Evolutionary conservation across 2,888 invertebrate species (phyloP).

Genomic region (Acleris cristana): DNA sequence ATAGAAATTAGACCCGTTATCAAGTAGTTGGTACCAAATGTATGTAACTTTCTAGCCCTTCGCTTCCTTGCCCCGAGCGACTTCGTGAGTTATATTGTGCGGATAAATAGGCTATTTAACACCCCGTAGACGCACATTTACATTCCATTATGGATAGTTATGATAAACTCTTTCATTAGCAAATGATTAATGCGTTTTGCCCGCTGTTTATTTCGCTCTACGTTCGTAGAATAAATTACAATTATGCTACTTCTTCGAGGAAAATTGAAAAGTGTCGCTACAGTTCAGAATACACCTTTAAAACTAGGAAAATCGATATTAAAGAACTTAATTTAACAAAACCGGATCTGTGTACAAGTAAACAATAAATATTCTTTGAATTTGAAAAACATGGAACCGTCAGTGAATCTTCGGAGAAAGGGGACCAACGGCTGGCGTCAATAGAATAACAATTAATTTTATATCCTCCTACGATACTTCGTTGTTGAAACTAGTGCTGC

Average conservation of each 20-base stretch:
- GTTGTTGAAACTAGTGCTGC: constrained; percentile 48
- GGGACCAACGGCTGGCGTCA: constrained; percentile 56
- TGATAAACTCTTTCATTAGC: constrained; percentile 37
- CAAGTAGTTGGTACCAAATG: no score
- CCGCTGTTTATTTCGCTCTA: constrained; percentile 12
- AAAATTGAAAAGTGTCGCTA: background rate
- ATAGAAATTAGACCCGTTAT: no score
- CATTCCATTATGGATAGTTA: constrained; percentile 36
- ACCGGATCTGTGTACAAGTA: constrained; percentile 25
- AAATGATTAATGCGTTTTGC: constrained; percentile 28
- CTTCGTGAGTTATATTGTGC: constrained; percentile 34
- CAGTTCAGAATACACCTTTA: no score
- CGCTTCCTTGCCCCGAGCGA: constrained; percentile 36
- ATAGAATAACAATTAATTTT: constrained; percentile 69
- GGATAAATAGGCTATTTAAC: constrained; percentile 37
- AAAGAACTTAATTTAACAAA: background rate
- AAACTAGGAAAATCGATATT: background rate
- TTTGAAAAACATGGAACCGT: constrained; percentile 39
- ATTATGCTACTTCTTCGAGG: background rate
- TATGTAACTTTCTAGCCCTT: constrained; percentile 36
- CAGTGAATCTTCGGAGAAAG: constrained; percentile 68
- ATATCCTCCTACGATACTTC: constrained; percentile 60
- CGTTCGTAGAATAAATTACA: constrained; percentile 1
- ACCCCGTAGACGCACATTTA: constrained; percentile 34
- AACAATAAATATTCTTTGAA: constrained; percentile 26